Conservation (phyloP, 2,797 vertebrate species). For the Gambelia wislizenii region DNA sequence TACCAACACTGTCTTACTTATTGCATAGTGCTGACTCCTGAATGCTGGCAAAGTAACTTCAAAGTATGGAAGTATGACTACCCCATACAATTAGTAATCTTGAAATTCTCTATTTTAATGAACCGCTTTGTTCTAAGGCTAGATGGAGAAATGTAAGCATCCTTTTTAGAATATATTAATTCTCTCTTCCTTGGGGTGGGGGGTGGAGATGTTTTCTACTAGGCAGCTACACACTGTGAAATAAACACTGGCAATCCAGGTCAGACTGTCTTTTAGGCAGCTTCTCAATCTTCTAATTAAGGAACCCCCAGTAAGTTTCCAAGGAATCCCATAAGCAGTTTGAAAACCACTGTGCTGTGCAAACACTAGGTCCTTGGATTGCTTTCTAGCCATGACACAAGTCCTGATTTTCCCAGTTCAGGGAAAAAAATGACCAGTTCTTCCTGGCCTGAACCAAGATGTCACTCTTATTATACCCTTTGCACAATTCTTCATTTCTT, state of each 20-base stretch:
- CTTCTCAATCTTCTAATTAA: not conserved
- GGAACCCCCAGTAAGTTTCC: not conserved
- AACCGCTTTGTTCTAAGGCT: not conserved
- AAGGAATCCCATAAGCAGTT: not conserved
- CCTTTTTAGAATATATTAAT: constrained; percentile 1
- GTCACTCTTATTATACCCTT: not conserved
- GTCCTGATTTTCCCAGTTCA: not conserved
- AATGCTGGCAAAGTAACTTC: not conserved
- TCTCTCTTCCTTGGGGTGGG: not conserved
- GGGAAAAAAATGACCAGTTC: not conserved
- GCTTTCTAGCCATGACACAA: not conserved
- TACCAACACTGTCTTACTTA: not conserved
- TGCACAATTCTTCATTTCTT: not conserved
- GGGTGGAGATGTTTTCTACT: not conserved
- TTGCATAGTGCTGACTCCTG: not conserved
- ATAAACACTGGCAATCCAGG: not conserved
- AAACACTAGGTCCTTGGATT: not conserved
- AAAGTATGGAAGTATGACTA: not conserved
- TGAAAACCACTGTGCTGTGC: not conserved
- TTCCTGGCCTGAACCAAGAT: not conserved
- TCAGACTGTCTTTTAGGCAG: not conserved
- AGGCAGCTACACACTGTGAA: not conserved
- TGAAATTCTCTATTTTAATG: not conserved
- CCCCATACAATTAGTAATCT: not conserved
- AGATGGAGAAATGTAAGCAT: not conserved